Evolutionary conservation across 2,888 invertebrate species (phyloP).

Genomic region (Trichopoda pennipes): DNA sequence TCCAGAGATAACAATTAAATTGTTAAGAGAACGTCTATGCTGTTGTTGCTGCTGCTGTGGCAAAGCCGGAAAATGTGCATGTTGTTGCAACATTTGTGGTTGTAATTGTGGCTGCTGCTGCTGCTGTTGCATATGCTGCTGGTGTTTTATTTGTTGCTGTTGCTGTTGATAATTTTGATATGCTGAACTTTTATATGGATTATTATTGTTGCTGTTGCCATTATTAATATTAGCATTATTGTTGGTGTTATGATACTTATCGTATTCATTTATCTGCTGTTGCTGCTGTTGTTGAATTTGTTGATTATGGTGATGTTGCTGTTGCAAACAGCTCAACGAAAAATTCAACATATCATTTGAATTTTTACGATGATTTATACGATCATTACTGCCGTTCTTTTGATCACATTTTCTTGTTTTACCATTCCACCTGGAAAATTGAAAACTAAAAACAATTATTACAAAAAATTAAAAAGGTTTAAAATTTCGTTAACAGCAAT

Average conservation of each 20-base stretch:
- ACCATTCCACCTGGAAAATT: slow-evolving; percentile 77
- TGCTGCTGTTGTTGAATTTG: slow-evolving; percentile 63
- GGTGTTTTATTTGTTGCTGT: slow-evolving; percentile 69
- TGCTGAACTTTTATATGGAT: slow-evolving; percentile 79
- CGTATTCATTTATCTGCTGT: slow-evolving; percentile 71
- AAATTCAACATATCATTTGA: slow-evolving; percentile 79
- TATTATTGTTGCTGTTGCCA: slow-evolving; percentile 64
- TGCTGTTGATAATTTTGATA: slow-evolving; percentile 77
- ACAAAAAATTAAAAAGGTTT: background rate
- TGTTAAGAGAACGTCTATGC: slow-evolving; percentile 79
- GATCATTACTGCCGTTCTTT: slow-evolving; percentile 79
- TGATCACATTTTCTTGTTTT: slow-evolving; percentile 78
- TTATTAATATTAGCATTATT: slow-evolving; percentile 49
- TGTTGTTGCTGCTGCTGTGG: slow-evolving; percentile 73
- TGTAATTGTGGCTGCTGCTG: slow-evolving; percentile 69
- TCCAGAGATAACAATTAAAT: slow-evolving; percentile 78
- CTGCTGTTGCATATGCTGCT: slow-evolving; percentile 61
- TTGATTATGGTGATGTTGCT: slow-evolving; percentile 71
- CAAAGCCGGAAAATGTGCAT: slow-evolving; percentile 74
- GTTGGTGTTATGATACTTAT: slow-evolving; percentile 70
- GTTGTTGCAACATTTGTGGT: slow-evolving; percentile 75
- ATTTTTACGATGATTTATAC: slow-evolving; percentile 79
- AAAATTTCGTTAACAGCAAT: too few relatives aligned
- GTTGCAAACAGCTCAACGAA: slow-evolving; percentile 73
- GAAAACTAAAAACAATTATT: slow-evolving; percentile 53